A percentile compares a stretch with the other conserved stretches of the same genome.
phyloP scores from a whole-genome alignment of 2,888 invertebrate genomes.

The Pachydiplax longipennis region DNA sequence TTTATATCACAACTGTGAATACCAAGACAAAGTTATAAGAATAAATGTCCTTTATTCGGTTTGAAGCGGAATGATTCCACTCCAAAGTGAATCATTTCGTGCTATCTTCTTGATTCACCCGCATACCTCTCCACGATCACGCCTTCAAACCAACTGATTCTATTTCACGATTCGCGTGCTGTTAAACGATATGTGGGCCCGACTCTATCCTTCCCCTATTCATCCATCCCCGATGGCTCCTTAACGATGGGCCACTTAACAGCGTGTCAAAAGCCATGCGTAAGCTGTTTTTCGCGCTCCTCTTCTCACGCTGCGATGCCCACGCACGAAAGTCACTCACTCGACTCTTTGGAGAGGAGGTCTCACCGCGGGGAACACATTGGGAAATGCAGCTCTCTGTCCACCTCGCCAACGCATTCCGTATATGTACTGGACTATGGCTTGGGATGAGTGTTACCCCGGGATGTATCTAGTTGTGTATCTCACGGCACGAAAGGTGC shows the following conservation, averaged over 20 bases:
- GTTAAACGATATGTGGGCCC: neutral
- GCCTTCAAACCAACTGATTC: neutral
- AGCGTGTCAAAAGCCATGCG: slow-evolving; percentile 37
- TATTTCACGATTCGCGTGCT: slow-evolving; percentile 14
- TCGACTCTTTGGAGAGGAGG: neutral
- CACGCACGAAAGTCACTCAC: neutral
- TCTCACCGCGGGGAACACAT: slow-evolving; percentile 18
- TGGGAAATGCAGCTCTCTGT: neutral
- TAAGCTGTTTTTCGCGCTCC: slow-evolving; percentile 39
- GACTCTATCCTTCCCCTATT: neutral
- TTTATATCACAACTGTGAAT: too few species aligned
- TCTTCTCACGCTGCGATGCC: neutral
- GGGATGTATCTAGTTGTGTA: too few species aligned
- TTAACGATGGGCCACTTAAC: slow-evolving; percentile 43
- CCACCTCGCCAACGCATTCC: neutral
- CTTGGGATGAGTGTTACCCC: neutral
- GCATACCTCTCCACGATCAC: neutral
- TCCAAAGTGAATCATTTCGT: too few species aligned
- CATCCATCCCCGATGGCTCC: neutral
- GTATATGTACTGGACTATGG: neutral
- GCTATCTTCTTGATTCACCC: too few species aligned
- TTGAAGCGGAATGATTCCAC: too few species aligned
- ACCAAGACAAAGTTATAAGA: too few species aligned
- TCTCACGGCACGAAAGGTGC: too few species aligned
- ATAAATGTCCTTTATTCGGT: too few species aligned